Base-by-base conservation (phyloP, 2,797 vertebrate genomes). In the Malacoctenus gilli region DNA sequence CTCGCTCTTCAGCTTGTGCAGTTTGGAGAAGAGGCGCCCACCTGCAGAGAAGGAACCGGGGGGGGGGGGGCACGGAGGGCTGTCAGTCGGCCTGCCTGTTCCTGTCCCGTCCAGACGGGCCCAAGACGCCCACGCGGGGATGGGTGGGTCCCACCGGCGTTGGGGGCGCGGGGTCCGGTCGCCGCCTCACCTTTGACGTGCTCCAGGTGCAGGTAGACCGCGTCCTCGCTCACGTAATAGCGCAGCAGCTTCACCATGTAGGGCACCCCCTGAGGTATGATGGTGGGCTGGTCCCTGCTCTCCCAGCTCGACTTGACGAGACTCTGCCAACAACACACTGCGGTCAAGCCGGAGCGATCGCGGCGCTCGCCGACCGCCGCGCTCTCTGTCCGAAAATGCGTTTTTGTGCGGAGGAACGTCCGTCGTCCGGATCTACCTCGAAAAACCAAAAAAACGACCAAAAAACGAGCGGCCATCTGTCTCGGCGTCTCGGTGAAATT, bases 231-330 rank as follows among this genome's bases (percentile, higher is more conserved):
- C 82, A 95, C 87, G 0, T 94, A 99, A 79, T 97, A 99, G 65
- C 93, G 86, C 42, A 98, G 83, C 72, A 99, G 82, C 85, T 94
- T 95, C 1, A 95, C 94, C 97, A 99, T 99, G 81, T 94, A 98
- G 5, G 97, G 97, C n/a, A 99, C 93, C 0, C 94, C 94, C 46
- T 96, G 96, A 6, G 97, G 95, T 79, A 99, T 98, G 84, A 99
- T 92, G 31, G 97, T 99, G 43, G 93, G 89, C 32, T 94, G 90
- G 35, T 94, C 93, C 41, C 87, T 93, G 68, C 91, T 95, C 40
- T 94, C 94, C 75, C 90, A 72, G 1, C 94, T 94, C 1, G 95
- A 96, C 81, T 98, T 98, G 30, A 94, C 87, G 65, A 99, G 89
- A 76, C 96, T 97, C 97, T 99, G 82, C n/a, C n/a, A 56, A 57